These are phyloP conservation scores for Gobio occitaniae DNA, from an alignment of 2,797 vertebrate genomes.

Conservation along the genomic window DNA sequence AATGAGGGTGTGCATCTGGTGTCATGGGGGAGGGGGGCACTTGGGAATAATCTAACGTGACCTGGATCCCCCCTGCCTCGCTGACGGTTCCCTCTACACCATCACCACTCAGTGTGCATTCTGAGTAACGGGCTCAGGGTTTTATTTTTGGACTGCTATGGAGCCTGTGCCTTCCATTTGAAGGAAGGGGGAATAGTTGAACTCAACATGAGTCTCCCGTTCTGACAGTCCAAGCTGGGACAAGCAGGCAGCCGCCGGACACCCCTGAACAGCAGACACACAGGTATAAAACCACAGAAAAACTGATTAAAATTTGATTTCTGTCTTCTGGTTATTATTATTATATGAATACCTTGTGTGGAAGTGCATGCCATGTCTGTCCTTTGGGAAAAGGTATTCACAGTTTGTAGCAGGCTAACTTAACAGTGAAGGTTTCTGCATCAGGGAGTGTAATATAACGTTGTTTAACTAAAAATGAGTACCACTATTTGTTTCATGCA, in stretches of 20 bases:
- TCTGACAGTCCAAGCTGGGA: constrained; percentile 79
- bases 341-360: constrained; percentile 6
- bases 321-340: constrained; percentile 24
- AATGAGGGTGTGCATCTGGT: constrained; percentile 14
- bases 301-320: constrained; percentile 61
- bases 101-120: constrained; percentile 69
- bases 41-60: constrained; percentile 71
- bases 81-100: constrained; percentile 59
- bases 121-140: constrained; percentile 69
- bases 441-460: background rate
- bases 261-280: constrained; percentile 71
- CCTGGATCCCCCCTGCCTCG: constrained; percentile 58
- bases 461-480: background rate
- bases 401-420: constrained; percentile 46
- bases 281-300: constrained; percentile 75
- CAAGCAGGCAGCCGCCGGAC: constrained; percentile 77
- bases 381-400: constrained; percentile 10
- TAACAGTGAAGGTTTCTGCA: constrained; percentile 27
- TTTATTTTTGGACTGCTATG: constrained; percentile 89
- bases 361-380: constrained; percentile 13
- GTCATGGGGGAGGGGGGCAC: constrained; percentile 41
- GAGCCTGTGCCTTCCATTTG: constrained; percentile 81
- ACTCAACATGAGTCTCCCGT: constrained; percentile 78
- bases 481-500: constrained; percentile 6
- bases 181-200: constrained; percentile 80